phyloP scores from a whole-genome alignment of 2,888 invertebrate genomes.

The Ornithoptera priamus region DNA sequence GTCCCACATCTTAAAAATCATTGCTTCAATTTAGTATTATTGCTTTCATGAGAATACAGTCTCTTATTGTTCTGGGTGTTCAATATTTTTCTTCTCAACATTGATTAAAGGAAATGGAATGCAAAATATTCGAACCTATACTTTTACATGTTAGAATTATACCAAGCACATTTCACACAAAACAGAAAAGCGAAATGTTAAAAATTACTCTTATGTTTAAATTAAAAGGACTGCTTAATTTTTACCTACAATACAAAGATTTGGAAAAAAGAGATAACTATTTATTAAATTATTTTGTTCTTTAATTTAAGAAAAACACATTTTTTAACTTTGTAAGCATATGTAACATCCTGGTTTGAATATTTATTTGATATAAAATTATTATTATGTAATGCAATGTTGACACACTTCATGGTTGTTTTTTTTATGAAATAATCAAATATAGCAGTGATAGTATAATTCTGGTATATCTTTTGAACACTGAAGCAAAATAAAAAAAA shows the following conservation, averaged over 20 bases:
- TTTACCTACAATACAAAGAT: no score
- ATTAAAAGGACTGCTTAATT: not conserved
- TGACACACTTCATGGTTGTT: no score
- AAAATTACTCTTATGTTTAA: not conserved
- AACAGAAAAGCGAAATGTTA: not conserved
- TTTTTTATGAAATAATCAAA: no score
- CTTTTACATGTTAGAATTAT: not conserved
- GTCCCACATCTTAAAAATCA: not conserved
- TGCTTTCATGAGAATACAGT: slow-evolving; percentile 8
- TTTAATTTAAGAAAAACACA: no score
- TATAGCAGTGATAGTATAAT: no score
- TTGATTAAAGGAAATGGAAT: not conserved
- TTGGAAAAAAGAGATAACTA: no score
- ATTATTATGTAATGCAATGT: no score
- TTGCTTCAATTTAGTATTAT: slow-evolving; percentile 12
- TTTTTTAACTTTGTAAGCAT: no score
- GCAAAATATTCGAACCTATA: not conserved
- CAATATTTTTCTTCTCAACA: not conserved
- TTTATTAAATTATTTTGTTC: no score
- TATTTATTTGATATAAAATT: no score
- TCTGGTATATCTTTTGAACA: not conserved
- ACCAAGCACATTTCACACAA: not conserved
- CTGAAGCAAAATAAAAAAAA: not conserved
- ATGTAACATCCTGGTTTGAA: no score
- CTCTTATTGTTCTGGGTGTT: not conserved